Evolutionary conservation across 2,888 invertebrate genomes (phyloP), one percentile per base, ranked within the genome.

Genomic region (Glaucopsyche alexis): DNA sequence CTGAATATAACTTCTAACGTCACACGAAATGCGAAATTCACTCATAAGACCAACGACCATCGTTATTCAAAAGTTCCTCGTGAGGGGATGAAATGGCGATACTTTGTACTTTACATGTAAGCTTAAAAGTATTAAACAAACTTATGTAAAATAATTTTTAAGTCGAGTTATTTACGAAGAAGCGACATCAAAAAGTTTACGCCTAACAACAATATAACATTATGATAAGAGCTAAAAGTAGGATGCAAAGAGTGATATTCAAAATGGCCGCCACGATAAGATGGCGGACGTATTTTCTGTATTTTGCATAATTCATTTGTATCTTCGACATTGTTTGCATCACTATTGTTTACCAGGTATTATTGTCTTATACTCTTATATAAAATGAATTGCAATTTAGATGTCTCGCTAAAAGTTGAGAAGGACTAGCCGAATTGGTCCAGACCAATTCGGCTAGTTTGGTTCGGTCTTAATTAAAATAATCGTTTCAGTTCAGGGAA

Each of bases 51-150:
- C 52, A 55, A 55, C 52, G 16, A 55, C 47, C 47, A 47, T 47
- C 47, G 47, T 47, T 47, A 47, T 47, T 47, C 47, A 47, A 47
- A 47, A 47, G 47, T 47, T 47, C 9, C 11, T 47, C 47, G 13
- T 13, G 13, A 47, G 47, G 47, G 13, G 47, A 47, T 47, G 47
- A 47, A 47, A 47, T 47, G 60, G 6, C 14, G 60, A 29, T 38
- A 60, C 60, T 29, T 60, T 60, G 60, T 38, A 60, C 60, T 60
- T 60, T 60, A 13, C 6, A 60, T 7, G 60, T 13, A 29, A 38
- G 60, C 60, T 60, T 60, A 38, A 60, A 60, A 60, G 38, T 60
- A 60, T 60, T 60, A 60, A 60, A 60, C 38, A 60, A 60, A 60
- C 60, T 60, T 60, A 38, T 60, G 60, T 38, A 38, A 29, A 38